phyloP scores from a whole-genome alignment of 1,140 invertebrate species.

The Drosophila sturtevanti region DNA sequence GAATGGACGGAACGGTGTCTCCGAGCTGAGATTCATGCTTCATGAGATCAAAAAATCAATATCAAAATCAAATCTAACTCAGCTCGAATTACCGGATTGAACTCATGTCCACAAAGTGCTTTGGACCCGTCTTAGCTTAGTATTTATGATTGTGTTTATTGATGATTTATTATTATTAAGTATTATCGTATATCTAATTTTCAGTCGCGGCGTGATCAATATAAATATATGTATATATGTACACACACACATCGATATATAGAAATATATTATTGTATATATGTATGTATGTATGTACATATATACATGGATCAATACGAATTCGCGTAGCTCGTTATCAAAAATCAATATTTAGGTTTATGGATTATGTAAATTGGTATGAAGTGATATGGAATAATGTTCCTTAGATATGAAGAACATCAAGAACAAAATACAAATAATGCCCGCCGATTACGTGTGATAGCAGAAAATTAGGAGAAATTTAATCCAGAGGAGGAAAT shows the following conservation, averaged over 20 bases:
- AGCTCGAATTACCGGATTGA: not conserved
- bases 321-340: not conserved
- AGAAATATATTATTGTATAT: no score
- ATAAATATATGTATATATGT: not conserved
- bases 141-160: not conserved
- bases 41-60: not conserved
- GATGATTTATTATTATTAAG: not conserved
- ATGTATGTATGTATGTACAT: not conserved
- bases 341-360: constrained; percentile 5
- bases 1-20: not conserved
- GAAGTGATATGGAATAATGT: not conserved
- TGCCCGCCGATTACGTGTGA: constrained; percentile 5
- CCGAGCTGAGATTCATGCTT: not conserved
- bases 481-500: not conserved
- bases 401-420: not conserved
- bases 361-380: not conserved
- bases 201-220: not conserved
- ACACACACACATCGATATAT: not conserved
- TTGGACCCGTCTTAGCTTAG: constrained; percentile 5
- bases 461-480: constrained; percentile 6
- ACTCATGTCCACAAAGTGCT: not conserved
- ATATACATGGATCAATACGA: not conserved
- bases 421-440: constrained; percentile 17
- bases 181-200: constrained; percentile 21
- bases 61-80: not conserved